Percentiles rank a stretch among this genome's conserved stretches.
Evolutionary conservation across 2,797 vertebrate species (phyloP).

Genomic region (Sparidentex hasta): DNA sequence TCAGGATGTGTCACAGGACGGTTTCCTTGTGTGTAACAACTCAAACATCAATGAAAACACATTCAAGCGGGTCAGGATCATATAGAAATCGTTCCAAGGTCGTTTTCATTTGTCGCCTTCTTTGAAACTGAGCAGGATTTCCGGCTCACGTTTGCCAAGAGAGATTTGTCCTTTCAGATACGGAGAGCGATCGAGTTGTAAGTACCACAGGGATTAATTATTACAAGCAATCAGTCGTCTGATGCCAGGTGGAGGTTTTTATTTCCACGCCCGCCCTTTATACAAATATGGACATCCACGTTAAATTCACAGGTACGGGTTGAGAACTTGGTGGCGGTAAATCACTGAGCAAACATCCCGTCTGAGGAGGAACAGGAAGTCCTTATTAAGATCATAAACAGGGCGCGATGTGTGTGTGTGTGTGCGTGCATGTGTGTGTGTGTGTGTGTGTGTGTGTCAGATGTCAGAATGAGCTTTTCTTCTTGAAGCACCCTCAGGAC

Average conservation of each 20-base stretch:
- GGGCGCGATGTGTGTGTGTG: too few relatives aligned
- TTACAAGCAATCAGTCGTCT: neutral
- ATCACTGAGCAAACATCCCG: slow-evolving; percentile 11
- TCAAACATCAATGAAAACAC: too few relatives aligned
- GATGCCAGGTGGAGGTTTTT: neutral
- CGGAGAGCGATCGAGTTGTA: neutral
- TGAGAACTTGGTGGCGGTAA: neutral
- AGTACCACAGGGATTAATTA: slow-evolving; percentile 3
- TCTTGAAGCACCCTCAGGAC: too few relatives aligned
- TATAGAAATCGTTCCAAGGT: too few relatives aligned
- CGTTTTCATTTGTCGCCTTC: neutral
- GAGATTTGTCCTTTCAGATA: neutral
- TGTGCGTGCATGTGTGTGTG: too few relatives aligned
- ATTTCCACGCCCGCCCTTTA: slow-evolving; percentile 27
- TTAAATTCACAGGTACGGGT: neutral
- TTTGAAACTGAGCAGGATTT: slow-evolving; percentile 20
- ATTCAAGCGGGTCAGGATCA: too few relatives aligned
- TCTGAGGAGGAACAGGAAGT: slow-evolving; percentile 47
- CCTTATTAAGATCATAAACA: slow-evolving; percentile 4
- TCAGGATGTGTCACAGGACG: too few relatives aligned
- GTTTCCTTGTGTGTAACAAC: too few relatives aligned
- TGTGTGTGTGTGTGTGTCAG: too few relatives aligned
- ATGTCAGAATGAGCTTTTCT: too few relatives aligned
- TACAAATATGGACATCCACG: slow-evolving; percentile 37
- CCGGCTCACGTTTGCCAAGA: slow-evolving; percentile 6